phyloP scores from a whole-genome alignment of 2,113 vertebrate genomes.

The Rana temporaria region DNA sequence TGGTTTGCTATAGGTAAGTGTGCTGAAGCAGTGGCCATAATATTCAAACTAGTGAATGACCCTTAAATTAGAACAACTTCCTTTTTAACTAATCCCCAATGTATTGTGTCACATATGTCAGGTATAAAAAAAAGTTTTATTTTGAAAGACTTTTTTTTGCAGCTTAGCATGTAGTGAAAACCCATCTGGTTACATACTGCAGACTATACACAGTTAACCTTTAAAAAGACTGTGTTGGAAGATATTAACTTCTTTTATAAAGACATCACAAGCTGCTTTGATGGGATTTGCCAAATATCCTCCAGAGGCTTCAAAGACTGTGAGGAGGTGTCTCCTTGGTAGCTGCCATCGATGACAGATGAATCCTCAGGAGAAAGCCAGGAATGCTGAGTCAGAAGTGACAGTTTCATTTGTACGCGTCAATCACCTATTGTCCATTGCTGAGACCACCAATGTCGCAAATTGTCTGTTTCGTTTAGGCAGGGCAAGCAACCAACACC shows the following conservation, averaged over 20 bases:
- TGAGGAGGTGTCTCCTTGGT: conserved; percentile 43
- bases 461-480: background rate
- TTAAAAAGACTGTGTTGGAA: background rate
- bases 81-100: no score
- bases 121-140: no score
- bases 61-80: no score
- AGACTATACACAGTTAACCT: background rate
- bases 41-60: no score
- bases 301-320: conserved; percentile 29
- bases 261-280: conserved; percentile 27
- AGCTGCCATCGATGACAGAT: conserved; percentile 44
- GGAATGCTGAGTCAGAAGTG: conserved; percentile 27
- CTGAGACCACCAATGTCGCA: conserved; percentile 9
- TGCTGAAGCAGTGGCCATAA: no score
- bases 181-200: background rate
- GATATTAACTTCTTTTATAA: background rate
- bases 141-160: no score
- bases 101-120: no score
- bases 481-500: conserved; percentile 25
- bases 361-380: conserved; percentile 23
- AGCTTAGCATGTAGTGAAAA: no score
- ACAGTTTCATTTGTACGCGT: conserved; percentile 10
- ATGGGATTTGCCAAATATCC: conserved; percentile 26
- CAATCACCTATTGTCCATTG: conserved; percentile 17
- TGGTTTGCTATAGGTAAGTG: no score